A percentile compares a stretch with the other conserved stretches of the same genome.
These are phyloP conservation scores for Gambusia affinis DNA, from an alignment of 2,113 vertebrate genomes.

Conservation along the genomic window DNA sequence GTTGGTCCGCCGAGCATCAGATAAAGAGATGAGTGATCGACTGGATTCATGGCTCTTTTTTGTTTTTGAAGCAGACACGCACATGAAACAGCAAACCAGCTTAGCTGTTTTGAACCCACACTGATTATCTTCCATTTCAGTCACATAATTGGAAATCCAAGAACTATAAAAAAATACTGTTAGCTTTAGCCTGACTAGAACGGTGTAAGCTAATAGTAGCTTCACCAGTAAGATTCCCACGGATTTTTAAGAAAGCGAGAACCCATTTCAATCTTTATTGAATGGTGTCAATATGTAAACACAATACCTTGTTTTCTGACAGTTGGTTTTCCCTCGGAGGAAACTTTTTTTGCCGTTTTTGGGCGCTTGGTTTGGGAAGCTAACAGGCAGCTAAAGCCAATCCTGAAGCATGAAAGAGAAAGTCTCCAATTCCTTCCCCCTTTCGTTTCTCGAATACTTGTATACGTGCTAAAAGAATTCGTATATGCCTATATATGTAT, in stretches of 20 bases:
- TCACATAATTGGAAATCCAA: background rate
- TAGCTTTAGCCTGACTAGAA: constrained; percentile 35
- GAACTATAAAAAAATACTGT: constrained; percentile 21
- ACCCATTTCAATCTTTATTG: background rate
- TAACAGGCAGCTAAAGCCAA: constrained; percentile 24
- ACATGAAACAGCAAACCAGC: background rate
- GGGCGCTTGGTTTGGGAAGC: constrained; percentile 7
- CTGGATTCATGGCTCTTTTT: background rate
- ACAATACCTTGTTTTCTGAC: background rate
- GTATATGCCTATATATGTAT: background rate
- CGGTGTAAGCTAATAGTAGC: constrained; percentile 42
- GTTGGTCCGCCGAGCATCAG: constrained; percentile 36
- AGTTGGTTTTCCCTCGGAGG: background rate
- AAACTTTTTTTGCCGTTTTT: background rate
- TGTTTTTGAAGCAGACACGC: too few species aligned
- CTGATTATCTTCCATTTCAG: background rate
- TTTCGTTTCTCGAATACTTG: too few species aligned
- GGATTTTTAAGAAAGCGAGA: background rate
- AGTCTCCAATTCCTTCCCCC: background rate
- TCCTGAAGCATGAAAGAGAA: background rate
- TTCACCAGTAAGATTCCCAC: constrained; percentile 8
- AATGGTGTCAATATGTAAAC: background rate
- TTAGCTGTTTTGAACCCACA: background rate
- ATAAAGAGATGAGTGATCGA: constrained; percentile 2
- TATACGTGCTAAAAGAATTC: background rate